Evolutionary conservation across 2,797 vertebrate genomes (phyloP).

Genomic region (Hylomyscus alleni): DNA sequence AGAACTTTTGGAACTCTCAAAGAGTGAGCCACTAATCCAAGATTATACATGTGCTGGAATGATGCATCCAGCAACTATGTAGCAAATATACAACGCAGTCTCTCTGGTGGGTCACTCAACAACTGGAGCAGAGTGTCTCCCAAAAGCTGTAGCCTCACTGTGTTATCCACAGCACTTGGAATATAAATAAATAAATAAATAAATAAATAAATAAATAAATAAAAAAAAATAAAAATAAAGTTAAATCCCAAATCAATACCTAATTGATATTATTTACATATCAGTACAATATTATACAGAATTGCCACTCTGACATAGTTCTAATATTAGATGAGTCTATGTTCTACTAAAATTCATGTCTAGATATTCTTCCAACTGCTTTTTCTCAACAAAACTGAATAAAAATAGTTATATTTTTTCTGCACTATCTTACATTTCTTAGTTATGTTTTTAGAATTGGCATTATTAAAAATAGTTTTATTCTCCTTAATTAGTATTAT

Average conservation of each 20-base stretch:
- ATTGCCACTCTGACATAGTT: not conserved
- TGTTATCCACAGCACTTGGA: not conserved
- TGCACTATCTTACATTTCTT: not conserved
- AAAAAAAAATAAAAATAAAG: not conserved
- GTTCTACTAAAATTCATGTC: not conserved
- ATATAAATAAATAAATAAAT: not conserved
- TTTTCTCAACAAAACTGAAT: not conserved
- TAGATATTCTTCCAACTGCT: not conserved
- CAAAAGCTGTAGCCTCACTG: not conserved
- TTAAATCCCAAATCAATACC: not conserved
- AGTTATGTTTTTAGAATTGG: not conserved
- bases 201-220: no score
- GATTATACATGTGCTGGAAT: not conserved
- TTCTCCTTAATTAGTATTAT: not conserved
- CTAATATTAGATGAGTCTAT: not conserved
- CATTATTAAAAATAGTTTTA: not conserved
- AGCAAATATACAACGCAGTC: not conserved
- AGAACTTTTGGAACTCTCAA: not conserved
- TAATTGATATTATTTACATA: not conserved
- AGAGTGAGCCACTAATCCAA: not conserved
- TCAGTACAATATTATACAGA: not conserved
- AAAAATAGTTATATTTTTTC: not conserved
- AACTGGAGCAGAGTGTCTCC: not conserved
- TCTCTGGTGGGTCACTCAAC: not conserved
- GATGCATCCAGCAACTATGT: not conserved